phyloP scores from a whole-genome alignment of 2,888 invertebrate species.

The Ectropis crepuscularia region DNA sequence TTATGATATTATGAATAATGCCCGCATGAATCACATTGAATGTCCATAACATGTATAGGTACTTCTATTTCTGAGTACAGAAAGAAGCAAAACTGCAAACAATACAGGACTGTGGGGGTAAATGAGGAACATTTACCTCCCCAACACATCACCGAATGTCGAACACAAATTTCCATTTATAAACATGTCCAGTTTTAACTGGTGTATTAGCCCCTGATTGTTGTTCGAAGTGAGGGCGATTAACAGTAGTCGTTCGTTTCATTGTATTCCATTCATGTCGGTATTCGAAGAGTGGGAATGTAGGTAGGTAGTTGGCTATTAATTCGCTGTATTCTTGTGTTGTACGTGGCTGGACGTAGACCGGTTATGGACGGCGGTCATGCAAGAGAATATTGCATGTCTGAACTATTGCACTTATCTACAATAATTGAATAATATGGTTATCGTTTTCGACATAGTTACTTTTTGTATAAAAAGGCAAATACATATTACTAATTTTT shows the following conservation, averaged over 20 bases:
- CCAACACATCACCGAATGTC: neutral
- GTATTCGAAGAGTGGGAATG: constrained; percentile 41
- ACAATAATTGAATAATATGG: neutral
- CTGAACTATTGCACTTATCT: constrained; percentile 20
- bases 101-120: no score
- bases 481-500: no score
- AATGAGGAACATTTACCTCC: no score
- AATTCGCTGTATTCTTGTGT: constrained; percentile 39
- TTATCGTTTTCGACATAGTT: neutral
- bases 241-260: constrained; percentile 43
- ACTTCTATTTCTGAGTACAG: no score
- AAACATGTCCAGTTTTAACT: constrained; percentile 9
- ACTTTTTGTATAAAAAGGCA: no score
- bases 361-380: constrained; percentile 68
- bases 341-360: constrained; percentile 45
- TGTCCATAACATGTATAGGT: no score
- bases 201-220: constrained; percentile 17
- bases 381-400: constrained; percentile 50
- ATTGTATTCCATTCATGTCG: constrained; percentile 42
- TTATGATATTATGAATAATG: no score
- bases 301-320: constrained; percentile 33
- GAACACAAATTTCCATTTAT: neutral
- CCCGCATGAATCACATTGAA: no score
- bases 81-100: no score
- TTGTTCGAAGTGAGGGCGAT: constrained; percentile 34